Evolutionary conservation across 2,113 vertebrate species (phyloP).

Genomic region (Ovis aries): ARS-UI_Ramb_v3.0 NC_056060.1:40613001-40613500

Average conservation of each 20-base stretch:
- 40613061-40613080: neutral
- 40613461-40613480: neutral
- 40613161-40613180: neutral
- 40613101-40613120: neutral
- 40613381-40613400: neutral
- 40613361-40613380: slow-evolving; percentile 39
- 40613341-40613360: neutral
- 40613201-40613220: neutral
- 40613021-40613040: neutral
- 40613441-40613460: neutral
- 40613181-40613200: neutral
- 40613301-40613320: slow-evolving; percentile 60
- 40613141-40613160: neutral
- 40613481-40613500: neutral
- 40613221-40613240: neutral
- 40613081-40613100: neutral
- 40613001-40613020: neutral
- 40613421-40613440: neutral
- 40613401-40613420: slow-evolving; percentile 3
- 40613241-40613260: neutral
- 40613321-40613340: slow-evolving; percentile 45
- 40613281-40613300: slow-evolving; percentile 34
- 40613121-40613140: neutral
- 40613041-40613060: neutral
- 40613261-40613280: slow-evolving; percentile 57